Percentiles rank a stretch among this genome's conserved stretches.
These are phyloP conservation scores for Caenorhabditis latens DNA, from an alignment of 1,140 invertebrate species.

Conservation along the genomic window DNA sequence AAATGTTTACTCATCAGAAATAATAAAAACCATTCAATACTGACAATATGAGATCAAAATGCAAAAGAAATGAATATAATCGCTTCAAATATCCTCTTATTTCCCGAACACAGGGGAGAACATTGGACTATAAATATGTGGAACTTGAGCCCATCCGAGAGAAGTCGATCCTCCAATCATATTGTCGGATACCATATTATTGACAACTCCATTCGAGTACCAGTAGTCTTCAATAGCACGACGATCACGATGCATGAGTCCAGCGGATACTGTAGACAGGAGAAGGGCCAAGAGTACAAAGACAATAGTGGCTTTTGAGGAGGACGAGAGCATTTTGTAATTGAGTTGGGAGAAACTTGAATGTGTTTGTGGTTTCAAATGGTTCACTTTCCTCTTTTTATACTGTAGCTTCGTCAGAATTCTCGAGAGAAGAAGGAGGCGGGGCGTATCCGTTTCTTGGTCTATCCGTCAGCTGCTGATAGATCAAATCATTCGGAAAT, in stretches of 20 bases:
- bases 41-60: not conserved
- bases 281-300: not conserved
- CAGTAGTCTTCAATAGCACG: not conserved
- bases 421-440: too few relatives aligned
- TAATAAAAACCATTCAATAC: too few relatives aligned
- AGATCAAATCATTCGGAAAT: too few relatives aligned
- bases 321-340: not conserved
- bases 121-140: constrained; percentile 36
- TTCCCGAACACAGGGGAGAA: constrained; percentile 26
- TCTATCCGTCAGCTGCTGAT: too few relatives aligned
- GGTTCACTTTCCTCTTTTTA: too few relatives aligned
- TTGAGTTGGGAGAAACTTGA: not conserved
- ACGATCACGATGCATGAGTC: not conserved
- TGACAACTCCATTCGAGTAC: not conserved
- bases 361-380: too few relatives aligned
- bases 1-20: too few relatives aligned
- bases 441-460: too few relatives aligned
- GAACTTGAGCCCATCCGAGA: constrained; percentile 33
- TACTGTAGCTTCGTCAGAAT: too few relatives aligned
- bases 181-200: not conserved
- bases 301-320: not conserved
- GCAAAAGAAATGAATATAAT: too few relatives aligned
- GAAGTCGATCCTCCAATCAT: constrained; percentile 21
- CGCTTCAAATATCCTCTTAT: not conserved
- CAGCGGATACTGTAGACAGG: not conserved